Conservation (phyloP, 2,888 invertebrate species). For the Drosophila colorata region DNA sequence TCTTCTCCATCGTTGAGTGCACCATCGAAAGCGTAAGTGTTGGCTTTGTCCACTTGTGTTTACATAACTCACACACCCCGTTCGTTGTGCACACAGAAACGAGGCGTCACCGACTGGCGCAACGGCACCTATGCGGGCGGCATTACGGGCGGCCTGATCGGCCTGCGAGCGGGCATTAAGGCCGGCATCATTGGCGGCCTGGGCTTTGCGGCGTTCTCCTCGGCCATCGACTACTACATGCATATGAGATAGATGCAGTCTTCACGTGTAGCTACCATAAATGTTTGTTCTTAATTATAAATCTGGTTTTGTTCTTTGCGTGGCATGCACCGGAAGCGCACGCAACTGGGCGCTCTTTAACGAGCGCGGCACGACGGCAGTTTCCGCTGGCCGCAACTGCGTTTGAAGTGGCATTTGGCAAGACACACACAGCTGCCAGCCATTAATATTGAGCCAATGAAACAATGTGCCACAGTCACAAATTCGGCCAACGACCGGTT, state of each 20-base stretch:
- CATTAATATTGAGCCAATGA: constrained; percentile 61
- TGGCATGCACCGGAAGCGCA: constrained; percentile 28
- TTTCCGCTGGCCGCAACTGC: constrained; percentile 43
- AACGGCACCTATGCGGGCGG: constrained; percentile 98
- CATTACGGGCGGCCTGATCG: constrained; percentile 96
- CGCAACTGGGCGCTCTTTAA: constrained; percentile 40
- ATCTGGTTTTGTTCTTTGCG: constrained; percentile 16
- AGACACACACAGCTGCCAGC: constrained; percentile 51
- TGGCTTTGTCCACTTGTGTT: not conserved
- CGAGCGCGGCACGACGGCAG: constrained; percentile 49
- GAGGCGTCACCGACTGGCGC: constrained; percentile 98
- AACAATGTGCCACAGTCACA: constrained; percentile 71
- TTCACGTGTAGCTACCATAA: constrained; percentile 42
- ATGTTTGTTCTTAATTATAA: constrained; percentile 60
- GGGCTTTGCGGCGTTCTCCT: constrained; percentile 99
- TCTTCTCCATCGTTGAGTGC: constrained; percentile 98
- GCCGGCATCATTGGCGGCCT: constrained; percentile 97
- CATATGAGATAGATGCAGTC: constrained; percentile 84
- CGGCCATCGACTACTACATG: constrained; percentile 98
- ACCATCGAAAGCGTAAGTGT: constrained; percentile 93
- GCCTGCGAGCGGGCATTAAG: constrained; percentile 95
- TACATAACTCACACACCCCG: not conserved
- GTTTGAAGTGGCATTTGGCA: constrained; percentile 7
- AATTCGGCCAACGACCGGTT: constrained; percentile 76
- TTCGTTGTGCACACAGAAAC: constrained; percentile 85